Base-by-base conservation (phyloP, 2,888 invertebrate species). In the Tiliacea citrago region DNA sequence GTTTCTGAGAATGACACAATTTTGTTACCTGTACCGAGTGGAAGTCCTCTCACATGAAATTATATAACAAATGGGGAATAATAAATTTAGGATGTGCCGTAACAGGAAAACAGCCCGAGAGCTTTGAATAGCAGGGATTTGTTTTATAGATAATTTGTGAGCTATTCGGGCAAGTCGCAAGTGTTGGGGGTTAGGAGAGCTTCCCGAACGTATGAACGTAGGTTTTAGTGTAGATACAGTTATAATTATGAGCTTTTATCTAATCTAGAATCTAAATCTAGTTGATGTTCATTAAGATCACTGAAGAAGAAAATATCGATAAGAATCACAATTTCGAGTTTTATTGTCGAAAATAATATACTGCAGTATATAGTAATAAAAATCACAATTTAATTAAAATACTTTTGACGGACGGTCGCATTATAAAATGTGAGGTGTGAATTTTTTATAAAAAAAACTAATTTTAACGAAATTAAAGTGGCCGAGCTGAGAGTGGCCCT, bases 381-480 rank as follows among this genome's bases (percentile, higher is more conserved):
- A 51, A n/a, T 45, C 21, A 24, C n/a, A 83, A 55, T 39, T 61
- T 58, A 83, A 83, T 68, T 74, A 66, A 67, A 79, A 73, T 68
- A 58, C 62, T 39, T 71, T 61, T 65, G 63, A 72, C 35, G 39
- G 45, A 73, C 67, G 60, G 47, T 51, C 57, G 51, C 39, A 47
- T 62, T 55, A 67, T 74, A 75, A 78, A 86, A 83, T 71, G 72
- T 8, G 51, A 73, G 60, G 75, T 77, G 78, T 73, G 61, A 75
- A 35, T 75, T 77, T 82, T 83, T 73, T 61, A 68, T 61, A 76
- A 71, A 76, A 57, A 24, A 82, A 78, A 70, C 74, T 83, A 35
- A 82, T 86, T 88, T 80, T 79, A 78, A 77, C 72, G 13, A 76
- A 86, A 86, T 88, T 78, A 88, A 76, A 72, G 69, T 73, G 68